Base-by-base conservation (phyloP, 2,888 invertebrate genomes). In the Athrips mouffetella region DNA sequence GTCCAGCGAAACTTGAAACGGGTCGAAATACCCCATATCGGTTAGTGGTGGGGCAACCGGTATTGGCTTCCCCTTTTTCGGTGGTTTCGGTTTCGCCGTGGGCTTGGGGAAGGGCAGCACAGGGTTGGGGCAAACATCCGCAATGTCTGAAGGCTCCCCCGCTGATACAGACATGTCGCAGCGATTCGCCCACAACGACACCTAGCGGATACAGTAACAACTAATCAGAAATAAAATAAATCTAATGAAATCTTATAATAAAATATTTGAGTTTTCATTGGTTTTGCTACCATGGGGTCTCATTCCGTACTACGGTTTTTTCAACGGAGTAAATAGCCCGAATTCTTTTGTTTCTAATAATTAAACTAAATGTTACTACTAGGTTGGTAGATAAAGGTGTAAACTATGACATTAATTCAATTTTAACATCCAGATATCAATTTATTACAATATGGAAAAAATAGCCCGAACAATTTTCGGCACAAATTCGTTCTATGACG, bases 111-210 rank as follows among this genome's bases (percentile, higher is more conserved):
- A 37, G 1, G 37, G 11, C 21, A 37, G 10, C 1, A 37, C 37
- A 1, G 33, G 42, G 10, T 2, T 3, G 3, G 30, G 21, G 31
- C 23, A 29, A 3, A 13, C 15, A 92, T 76, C 45, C 83, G 82
- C 41, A 0, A 79, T 7, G 1, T 52, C 49, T 39, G 89, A 84
- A 49, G 92, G 91, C 31, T 91, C 90, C 0, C 97, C 97, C 27
- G 90, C 89, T 0, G 96, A 93, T 37, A 98, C 84, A 0, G 98
- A 98, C 44, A 99, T 79, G 82, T 99, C 99, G 71, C 95, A 96
- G 70, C 95, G 94, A 81, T 99, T 99, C 0, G 98, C 95, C 99
- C 99, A 99, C 8, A 99, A 87, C 67, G 94, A 92, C 10, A 94
- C 70, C 92, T 94, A 76, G 0, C 85, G 73, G 8, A 49, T 20